Base-by-base conservation (phyloP, 2,113 vertebrate species). In the Dasyprocta punctata region DNA sequence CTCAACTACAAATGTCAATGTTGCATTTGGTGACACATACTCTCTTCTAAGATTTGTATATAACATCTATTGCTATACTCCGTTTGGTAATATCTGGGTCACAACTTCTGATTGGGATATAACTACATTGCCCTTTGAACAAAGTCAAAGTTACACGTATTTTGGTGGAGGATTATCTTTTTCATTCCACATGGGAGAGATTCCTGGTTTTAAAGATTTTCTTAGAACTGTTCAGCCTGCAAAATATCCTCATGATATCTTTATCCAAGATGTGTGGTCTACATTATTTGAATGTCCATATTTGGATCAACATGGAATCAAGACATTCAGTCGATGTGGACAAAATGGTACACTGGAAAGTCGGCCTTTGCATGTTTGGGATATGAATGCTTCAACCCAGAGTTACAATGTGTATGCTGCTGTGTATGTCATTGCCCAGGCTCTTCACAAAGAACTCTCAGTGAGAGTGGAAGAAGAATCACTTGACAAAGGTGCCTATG, bases 81-180 rank as follows among this genome's bases (percentile, higher is more conserved):
- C 38, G 44, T 26, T 84, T 84, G 90, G 80, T 19, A 92, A 47
- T 47, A 8, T 89, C 71, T 77, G 63, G 52, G 19, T 92, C 4
- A 38, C 77, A 81, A 90, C 75, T 77, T 82, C n/a, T 2, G 9
- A 90, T 5, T 82, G 47, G 77, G 24, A 60, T 92, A 84, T 84
- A 33, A 92, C 90, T n/a, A 28, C 14, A 20, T 28, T 38, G 83
- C 33, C 67, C 22, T 60, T 61, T 52, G 38, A 2, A 75, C 41
- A 60, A 85, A 61, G 9, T 47, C 28, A 28, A n/a, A 73, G 65
- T 49, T 61, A 49, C 3, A 75, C 3, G 20, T 61, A 92, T n/a
- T 92, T 84, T 85, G 90, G 81, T 47, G 65, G 81, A 73, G 33
- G 30, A 19, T 38, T 92, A 75, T 92, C 54, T 19, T 90, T 90